These are phyloP conservation scores for Deroplatys truncata DNA, from an alignment of 2,888 invertebrate species.

Conservation along the genomic window DNA sequence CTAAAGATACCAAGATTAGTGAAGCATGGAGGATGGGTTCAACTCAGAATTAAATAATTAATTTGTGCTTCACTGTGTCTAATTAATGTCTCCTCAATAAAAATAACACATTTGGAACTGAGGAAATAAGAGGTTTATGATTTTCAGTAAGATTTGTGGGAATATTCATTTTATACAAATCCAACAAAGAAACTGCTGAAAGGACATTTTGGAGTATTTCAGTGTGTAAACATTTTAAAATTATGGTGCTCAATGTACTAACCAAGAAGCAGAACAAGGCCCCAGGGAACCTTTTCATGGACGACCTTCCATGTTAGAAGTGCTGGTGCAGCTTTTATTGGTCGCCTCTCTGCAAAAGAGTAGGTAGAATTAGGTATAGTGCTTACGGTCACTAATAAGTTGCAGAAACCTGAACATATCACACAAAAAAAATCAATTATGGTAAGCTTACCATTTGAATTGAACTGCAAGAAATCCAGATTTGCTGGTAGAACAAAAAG, in stretches of 20 bases:
- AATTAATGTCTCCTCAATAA: too few relatives aligned
- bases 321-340: slow-evolving; percentile 61
- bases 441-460: slow-evolving; percentile 20
- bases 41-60: too few relatives aligned
- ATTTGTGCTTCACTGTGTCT: too few relatives aligned
- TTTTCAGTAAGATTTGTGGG: too few relatives aligned
- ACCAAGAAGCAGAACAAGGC: slow-evolving; percentile 78
- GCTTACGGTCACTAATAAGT: not conserved
- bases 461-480: slow-evolving; percentile 62
- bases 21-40: too few relatives aligned
- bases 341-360: slow-evolving; percentile 52
- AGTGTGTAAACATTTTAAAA: too few relatives aligned
- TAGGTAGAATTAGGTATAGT: not conserved
- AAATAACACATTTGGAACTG: too few relatives aligned
- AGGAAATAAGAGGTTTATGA: too few relatives aligned
- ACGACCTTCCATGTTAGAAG: slow-evolving; percentile 81
- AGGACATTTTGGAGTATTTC: too few relatives aligned
- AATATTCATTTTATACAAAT: too few relatives aligned
- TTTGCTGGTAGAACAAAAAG: slow-evolving; percentile 81
- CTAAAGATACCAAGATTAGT: too few relatives aligned
- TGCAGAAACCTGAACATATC: not conserved
- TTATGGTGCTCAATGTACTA: slow-evolving; percentile 32
- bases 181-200: too few relatives aligned
- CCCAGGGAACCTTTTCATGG: slow-evolving; percentile 86
- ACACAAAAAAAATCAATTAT: not conserved